A percentile compares a stretch with the other conserved stretches of the same genome.
phyloP scores from a whole-genome alignment of 2,888 invertebrate genomes.

The Eupithecia abbreviata region DNA sequence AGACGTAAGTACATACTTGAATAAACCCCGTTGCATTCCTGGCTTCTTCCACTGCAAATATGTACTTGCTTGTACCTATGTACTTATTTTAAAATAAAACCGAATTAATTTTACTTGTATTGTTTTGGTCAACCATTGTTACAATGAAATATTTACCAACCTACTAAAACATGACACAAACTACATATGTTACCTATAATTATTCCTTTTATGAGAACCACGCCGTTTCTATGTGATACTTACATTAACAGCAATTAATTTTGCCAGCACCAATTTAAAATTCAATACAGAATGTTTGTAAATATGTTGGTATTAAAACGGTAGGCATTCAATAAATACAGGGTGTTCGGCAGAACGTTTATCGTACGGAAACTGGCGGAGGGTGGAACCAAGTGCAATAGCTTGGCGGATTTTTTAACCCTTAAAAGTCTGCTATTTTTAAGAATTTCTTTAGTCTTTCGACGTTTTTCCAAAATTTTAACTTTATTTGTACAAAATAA shows the following conservation, averaged over 20 bases:
- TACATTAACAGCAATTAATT: background rate
- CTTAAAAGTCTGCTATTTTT: too few species aligned
- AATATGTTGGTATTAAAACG: background rate
- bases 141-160: background rate
- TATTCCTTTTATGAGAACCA: background rate
- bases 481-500: too few species aligned
- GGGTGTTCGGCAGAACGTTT: background rate
- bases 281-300: background rate
- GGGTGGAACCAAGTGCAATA: background rate
- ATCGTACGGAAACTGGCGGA: background rate
- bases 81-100: background rate
- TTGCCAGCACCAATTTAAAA: background rate
- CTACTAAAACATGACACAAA: background rate
- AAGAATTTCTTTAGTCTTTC: too few species aligned
- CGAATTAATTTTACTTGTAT: background rate
- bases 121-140: background rate
- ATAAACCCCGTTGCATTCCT: slow-evolving; percentile 38
- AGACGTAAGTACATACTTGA: slow-evolving; percentile 41
- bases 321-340: background rate
- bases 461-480: too few species aligned
- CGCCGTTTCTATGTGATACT: background rate
- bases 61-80: background rate
- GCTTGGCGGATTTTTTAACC: background rate
- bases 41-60: background rate
- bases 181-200: background rate